A percentile compares a stretch with the other conserved stretches of the same genome.
Evolutionary conservation across 2,113 vertebrate species (phyloP).

Genomic region (Ranitomeya variabilis): DNA sequence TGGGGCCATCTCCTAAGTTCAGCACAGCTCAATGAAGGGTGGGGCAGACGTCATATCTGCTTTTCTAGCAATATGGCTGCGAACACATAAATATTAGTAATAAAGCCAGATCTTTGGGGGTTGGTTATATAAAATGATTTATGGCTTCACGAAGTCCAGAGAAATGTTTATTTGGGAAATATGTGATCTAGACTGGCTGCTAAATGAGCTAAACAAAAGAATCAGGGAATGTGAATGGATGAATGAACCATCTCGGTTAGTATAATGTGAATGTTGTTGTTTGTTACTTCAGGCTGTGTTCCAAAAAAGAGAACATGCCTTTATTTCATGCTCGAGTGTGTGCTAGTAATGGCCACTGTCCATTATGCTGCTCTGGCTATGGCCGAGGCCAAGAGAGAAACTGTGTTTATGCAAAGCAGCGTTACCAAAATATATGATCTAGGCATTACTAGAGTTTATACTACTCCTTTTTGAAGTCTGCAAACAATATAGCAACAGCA

Average conservation of each 20-base stretch:
- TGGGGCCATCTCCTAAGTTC: background rate
- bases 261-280: conserved; percentile 31
- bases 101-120: background rate
- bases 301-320: background rate
- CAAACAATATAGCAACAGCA: background rate
- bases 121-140: conserved; percentile 26
- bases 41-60: background rate
- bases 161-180: conserved; percentile 30
- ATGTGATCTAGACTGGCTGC: conserved; percentile 38
- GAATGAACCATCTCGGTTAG: conserved; percentile 37
- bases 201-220: conserved; percentile 31
- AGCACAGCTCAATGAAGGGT: background rate
- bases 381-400: background rate
- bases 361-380: background rate
- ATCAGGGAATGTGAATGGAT: conserved; percentile 27
- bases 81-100: conserved; percentile 4
- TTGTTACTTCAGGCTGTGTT: conserved; percentile 9
- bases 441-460: background rate
- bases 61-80: background rate
- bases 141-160: background rate
- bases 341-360: background rate
- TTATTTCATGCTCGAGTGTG: conserved; percentile 1
- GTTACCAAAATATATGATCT: background rate
- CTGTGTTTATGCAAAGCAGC: no score
- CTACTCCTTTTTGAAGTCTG: background rate